Evolutionary conservation across 2,888 invertebrate species (phyloP).

Genomic region (Diogma glabrata): DNA sequence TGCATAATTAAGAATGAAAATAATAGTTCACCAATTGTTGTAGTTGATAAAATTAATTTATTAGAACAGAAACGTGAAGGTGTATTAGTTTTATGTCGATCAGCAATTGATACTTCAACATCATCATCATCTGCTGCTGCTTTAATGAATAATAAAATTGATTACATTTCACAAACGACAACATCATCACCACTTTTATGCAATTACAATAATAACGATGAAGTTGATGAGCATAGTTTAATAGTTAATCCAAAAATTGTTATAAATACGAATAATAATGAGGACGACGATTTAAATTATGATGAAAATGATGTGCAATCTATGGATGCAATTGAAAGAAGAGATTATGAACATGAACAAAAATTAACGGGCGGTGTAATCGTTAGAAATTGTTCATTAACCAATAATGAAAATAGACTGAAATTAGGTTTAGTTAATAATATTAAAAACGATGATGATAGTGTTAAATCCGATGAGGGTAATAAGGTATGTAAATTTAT

Average conservation of each 20-base stretch:
- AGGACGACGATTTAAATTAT: slow-evolving; percentile 11
- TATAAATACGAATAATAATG: not conserved
- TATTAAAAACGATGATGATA: slow-evolving; percentile 8
- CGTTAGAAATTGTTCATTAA: slow-evolving; percentile 29
- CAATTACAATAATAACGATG: not conserved
- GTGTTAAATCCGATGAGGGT: slow-evolving; percentile 9
- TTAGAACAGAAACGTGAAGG: slow-evolving; percentile 5
- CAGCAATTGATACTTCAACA: not conserved
- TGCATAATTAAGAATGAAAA: no score
- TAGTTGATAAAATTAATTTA: no score
- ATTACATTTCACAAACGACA: no score
- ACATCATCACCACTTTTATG: no score
- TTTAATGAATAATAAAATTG: no score
- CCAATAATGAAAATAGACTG: slow-evolving; percentile 23
- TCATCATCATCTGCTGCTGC: no score
- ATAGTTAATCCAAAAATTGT: no score
- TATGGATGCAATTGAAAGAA: slow-evolving; percentile 36
- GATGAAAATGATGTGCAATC: slow-evolving; percentile 31
- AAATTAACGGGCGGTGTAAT: slow-evolving; percentile 33
- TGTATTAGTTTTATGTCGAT: slow-evolving; percentile 4
- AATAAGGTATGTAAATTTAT: slow-evolving; percentile 10
- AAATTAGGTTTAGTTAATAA: slow-evolving; percentile 14
- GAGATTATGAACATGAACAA: slow-evolving; percentile 35
- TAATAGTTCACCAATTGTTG: no score
- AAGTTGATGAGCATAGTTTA: not conserved